phyloP scores from a whole-genome alignment of 2,113 vertebrate genomes.

The Psettodes erumei region DNA sequence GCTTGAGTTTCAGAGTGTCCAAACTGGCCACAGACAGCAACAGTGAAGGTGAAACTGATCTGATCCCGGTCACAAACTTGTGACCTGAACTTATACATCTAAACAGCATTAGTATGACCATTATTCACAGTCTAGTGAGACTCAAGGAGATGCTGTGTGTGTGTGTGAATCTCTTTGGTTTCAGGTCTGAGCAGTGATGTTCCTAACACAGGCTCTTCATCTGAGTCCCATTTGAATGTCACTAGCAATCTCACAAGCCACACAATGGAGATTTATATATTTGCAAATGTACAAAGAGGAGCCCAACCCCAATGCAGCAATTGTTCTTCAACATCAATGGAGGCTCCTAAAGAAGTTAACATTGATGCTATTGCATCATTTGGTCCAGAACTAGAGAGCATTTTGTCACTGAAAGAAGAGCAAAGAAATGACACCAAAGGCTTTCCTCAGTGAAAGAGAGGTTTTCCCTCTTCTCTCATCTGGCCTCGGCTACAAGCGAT shows the following conservation, averaged over 20 bases:
- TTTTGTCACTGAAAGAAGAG: no score
- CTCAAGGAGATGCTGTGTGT: slow-evolving; percentile 8
- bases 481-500: no score
- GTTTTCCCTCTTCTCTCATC: no score
- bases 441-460: no score
- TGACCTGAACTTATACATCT: slow-evolving; percentile 43
- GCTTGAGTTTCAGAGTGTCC: background rate
- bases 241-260: background rate
- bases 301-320: no score
- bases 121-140: slow-evolving; percentile 27
- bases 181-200: slow-evolving; percentile 5
- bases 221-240: background rate
- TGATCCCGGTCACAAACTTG: slow-evolving; percentile 18
- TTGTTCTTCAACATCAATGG: no score
- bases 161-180: background rate
- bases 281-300: background rate
- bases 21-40: background rate
- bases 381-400: no score
- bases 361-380: no score
- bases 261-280: slow-evolving; percentile 27
- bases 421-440: no score
- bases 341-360: no score
- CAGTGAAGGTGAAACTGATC: slow-evolving; percentile 16
- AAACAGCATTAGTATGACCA: slow-evolving; percentile 50
- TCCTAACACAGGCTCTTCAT: background rate